Base-by-base conservation (phyloP, 1,140 invertebrate species). In the Camponotus pennsylvanicus region DNA sequence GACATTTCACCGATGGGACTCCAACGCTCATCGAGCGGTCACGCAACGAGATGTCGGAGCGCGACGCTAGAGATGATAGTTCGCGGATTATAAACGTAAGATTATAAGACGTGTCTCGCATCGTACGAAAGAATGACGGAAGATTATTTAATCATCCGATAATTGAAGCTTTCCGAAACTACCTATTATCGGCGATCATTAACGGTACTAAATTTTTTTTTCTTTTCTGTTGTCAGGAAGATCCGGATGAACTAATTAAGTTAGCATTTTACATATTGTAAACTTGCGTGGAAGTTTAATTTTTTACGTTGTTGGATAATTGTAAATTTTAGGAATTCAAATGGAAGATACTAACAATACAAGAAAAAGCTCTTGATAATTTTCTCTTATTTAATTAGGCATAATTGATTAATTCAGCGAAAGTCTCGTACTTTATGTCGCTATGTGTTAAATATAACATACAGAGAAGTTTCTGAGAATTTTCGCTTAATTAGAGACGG, bases 1-100 rank as follows among this genome's bases (percentile, higher is more conserved):
- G 87, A 88, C 88, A 75, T 67, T 80, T 71, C 64, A 70, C 55
- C 34, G 21, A 21, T 37, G 61, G 32, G 15, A 18, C 11, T 11
- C 7, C 13, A 49, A 5, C 37, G 13, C 21, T 42, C 45, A 55
- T 45, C 52, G 18, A 34, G 27, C n/a, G 27, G 40, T 73, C 79
- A 73, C 66, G 49, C 37, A 66, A 80, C 61, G 40, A 52, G 4
- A 52, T 15, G 49, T 52, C 15, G 49, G 49, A 15, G 49, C 49
- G 49, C 49, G 49, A 34, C 13, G 63, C 27, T 6, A 49, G 5
- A 57, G 64, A 57, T 42, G 64, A 80, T 70, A n/a, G 21, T 27
- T 18, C 21, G 9, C 18, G 15, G n/a, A 21, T 80, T 57, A 18
- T 52, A 57, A 70, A 80, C 11, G n/a, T n/a, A n/a, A n/a, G n/a